Conservation (phyloP, 2,797 vertebrate genomes). For the Mastacembelus armatus region DNA sequence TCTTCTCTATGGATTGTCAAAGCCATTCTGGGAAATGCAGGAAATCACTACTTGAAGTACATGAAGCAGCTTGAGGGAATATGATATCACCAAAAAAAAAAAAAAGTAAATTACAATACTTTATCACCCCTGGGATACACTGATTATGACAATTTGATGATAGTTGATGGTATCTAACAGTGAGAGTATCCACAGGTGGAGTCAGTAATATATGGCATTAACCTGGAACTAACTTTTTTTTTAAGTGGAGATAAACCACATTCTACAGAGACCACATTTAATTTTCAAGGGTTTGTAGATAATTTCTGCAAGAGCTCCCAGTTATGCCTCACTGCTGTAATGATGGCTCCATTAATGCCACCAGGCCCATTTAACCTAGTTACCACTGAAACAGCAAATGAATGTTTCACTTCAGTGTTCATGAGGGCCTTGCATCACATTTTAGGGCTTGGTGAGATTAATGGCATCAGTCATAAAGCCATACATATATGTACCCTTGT, state of each 20-base stretch:
- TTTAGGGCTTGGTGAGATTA: conserved; percentile 48
- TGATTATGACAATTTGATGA: conserved; percentile 45
- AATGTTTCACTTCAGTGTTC: conserved; percentile 64
- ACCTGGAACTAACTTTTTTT: conserved; percentile 35
- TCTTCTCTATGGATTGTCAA: conserved; percentile 33
- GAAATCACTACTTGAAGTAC: conserved; percentile 33
- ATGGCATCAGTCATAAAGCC: conserved; percentile 41
- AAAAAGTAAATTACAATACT: conserved; percentile 48
- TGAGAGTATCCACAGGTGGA: conserved; percentile 32
- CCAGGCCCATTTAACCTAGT: conserved; percentile 69
- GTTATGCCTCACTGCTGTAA: conserved; percentile 60
- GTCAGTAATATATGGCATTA: conserved; percentile 41
- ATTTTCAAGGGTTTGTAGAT: conserved; percentile 61
- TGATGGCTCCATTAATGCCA: conserved; percentile 72
- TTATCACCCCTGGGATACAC: conserved; percentile 34
- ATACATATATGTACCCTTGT: conserved; percentile 45
- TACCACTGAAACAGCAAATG: conserved; percentile 68
- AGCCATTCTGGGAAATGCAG: conserved; percentile 36
- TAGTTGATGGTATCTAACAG: conserved; percentile 40
- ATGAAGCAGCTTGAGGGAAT: conserved; percentile 22
- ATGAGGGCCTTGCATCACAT: conserved; percentile 32
- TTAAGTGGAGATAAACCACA: conserved; percentile 42
- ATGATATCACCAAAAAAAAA: conserved; percentile 21
- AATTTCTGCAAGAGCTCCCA: conserved; percentile 66
- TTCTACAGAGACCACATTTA: conserved; percentile 48